A percentile compares a stretch with the other conserved stretches of the same genome.
Evolutionary conservation across 2,797 vertebrate species (phyloP).

Genomic region (Sebastes diaconus): DNA sequence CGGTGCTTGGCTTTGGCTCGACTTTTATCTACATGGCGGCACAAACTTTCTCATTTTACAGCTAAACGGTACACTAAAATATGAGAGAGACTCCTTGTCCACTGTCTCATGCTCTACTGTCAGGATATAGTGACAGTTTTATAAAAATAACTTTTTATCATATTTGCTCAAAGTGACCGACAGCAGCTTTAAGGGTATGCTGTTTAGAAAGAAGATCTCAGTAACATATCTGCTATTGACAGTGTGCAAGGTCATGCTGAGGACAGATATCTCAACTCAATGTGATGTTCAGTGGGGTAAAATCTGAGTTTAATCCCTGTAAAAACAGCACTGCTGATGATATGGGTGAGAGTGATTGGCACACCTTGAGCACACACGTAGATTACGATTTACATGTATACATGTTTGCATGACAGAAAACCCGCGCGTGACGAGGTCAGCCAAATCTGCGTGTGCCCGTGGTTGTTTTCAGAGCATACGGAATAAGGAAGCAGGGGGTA

Average conservation of each 20-base stretch:
- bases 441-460: conserved; percentile 18
- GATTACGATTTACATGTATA: background rate
- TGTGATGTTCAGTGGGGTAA: background rate
- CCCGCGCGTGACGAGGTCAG: conserved; percentile 25
- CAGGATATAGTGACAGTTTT: too few species aligned
- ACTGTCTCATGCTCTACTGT: too few species aligned
- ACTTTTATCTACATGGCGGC: too few species aligned
- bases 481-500: conserved; percentile 48
- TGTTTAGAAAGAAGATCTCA: background rate
- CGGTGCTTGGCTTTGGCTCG: too few species aligned
- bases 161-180: too few species aligned
- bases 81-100: too few species aligned
- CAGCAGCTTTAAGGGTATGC: background rate
- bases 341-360: background rate
- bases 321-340: background rate
- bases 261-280: background rate
- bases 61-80: too few species aligned
- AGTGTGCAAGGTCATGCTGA: background rate
- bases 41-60: too few species aligned
- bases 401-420: conserved; percentile 20
- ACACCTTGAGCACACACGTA: background rate
- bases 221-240: background rate
- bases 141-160: too few species aligned
- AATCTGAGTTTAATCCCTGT: background rate
- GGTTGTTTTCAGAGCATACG: conserved; percentile 39